Evolutionary conservation across 2,113 vertebrate genomes (phyloP).

Genomic region (Phyllostomus discolor): DNA sequence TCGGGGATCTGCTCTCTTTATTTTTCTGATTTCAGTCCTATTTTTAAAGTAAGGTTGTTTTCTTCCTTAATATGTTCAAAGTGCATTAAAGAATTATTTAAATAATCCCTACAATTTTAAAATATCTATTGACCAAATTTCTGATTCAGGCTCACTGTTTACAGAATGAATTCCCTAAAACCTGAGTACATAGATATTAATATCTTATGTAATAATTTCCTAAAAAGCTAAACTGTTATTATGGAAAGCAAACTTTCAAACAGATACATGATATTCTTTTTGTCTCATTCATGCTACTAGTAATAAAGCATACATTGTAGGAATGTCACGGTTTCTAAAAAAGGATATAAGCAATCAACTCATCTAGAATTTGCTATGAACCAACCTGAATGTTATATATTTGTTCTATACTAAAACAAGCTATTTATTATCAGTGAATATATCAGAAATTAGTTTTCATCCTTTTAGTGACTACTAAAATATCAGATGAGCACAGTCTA

Average conservation of each 20-base stretch:
- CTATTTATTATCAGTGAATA: not conserved
- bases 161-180: constrained; percentile 39
- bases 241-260: constrained; percentile 32
- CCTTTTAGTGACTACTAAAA: not conserved
- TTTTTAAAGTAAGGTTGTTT: constrained; percentile 56
- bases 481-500: constrained; percentile 10
- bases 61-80: constrained; percentile 34
- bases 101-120: constrained; percentile 33
- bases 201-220: constrained; percentile 13
- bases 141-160: not conserved
- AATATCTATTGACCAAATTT: constrained; percentile 34
- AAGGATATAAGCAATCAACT: constrained; percentile 17
- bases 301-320: constrained; percentile 32
- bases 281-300: constrained; percentile 27
- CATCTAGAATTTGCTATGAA: not conserved
- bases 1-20: constrained; percentile 72
- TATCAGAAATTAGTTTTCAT: not conserved
- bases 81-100: constrained; percentile 40
- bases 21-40: constrained; percentile 77
- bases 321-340: not conserved
- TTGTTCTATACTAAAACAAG: not conserved
- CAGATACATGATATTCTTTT: not conserved
- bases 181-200: constrained; percentile 38
- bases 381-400: not conserved
- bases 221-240: not conserved